Base-by-base conservation (phyloP, 2,113 vertebrate genomes). In the Myotis brandtii region DNA sequence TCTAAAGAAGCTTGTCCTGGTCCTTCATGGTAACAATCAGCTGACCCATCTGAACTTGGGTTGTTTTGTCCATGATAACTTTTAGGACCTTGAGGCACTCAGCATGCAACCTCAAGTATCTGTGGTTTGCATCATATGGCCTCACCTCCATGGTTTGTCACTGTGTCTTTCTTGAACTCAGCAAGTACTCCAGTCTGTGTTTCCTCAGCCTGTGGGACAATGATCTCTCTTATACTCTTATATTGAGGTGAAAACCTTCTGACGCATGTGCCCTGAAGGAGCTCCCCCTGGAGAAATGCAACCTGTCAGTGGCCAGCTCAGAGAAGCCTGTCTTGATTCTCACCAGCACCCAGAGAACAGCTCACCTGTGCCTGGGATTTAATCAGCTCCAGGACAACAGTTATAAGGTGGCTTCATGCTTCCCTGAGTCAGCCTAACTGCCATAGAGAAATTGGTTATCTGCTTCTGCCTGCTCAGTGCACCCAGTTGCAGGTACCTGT, bases 121-220 rank as follows among this genome's bases (percentile, higher is more conserved):
- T 64, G 27, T 64, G 92, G 92, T 75, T 96, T 87, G 82, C 76
- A 11, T 96, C 27, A 0, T 86, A 76, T 20, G 40, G 87, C n/a
- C 87, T 94, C 6, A 72, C 40, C 21, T 0, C 59, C 12, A 2
- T 1, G 12, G 37, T 9, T 4, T 94, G 56, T 23, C 12, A 2
- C 11, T 34, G n/a, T 7, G 59, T 91, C 46, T 76, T 94, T 16
- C 1, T 11, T 30, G 69, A 52, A 14, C 75, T 94, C 9, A 0
- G 82, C 17, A 9, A 14, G 56, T 94, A 91, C 75, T 8, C n/a
- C 0, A 86, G 59, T 23, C 54, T 93, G 56, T 14, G 1, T 17
- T 95, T 90, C 37, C 91, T 95, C 54, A 50, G 91, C 54, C 73
- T 95, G 56, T 81, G 66, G 0, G 86, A 81, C 82, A 94, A 91